A percentile compares a stretch with the other conserved stretches of the same genome.
phyloP scores from a whole-genome alignment of 1,140 invertebrate genomes.

The Notospermus geniculatus region DNA sequence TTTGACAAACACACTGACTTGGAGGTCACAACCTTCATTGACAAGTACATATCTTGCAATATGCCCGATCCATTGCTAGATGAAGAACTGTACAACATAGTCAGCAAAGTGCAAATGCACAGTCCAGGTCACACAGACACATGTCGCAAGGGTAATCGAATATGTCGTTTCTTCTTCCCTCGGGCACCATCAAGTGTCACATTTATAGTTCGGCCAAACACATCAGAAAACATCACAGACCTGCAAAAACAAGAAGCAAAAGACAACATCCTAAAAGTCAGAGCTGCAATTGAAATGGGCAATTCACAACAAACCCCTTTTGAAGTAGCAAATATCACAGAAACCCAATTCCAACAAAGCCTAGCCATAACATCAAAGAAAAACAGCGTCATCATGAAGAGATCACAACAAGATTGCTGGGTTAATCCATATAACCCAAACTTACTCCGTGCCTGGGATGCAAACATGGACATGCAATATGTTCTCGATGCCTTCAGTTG shows the following conservation, averaged over 20 bases:
- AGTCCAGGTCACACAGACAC: background rate
- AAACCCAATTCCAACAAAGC: slow-evolving; percentile 6
- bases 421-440: slow-evolving; percentile 21
- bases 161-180: slow-evolving; percentile 1
- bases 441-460: slow-evolving; percentile 17
- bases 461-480: slow-evolving; percentile 25
- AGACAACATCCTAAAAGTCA: too few relatives aligned
- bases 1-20: background rate
- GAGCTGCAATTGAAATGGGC: too few relatives aligned
- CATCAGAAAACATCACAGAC: background rate
- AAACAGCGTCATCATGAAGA: slow-evolving; percentile 9
- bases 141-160: background rate
- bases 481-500: slow-evolving; percentile 25
- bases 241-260: too few relatives aligned
- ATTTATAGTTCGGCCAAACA: background rate
- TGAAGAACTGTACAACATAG: background rate
- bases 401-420: slow-evolving; percentile 12
- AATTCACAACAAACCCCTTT: too few relatives aligned
- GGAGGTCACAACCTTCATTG: slow-evolving; percentile 4
- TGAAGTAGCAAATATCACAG: background rate
- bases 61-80: background rate
- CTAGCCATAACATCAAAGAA: slow-evolving; percentile 11
- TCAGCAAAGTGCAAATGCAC: background rate
- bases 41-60: slow-evolving; percentile 4
- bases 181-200: background rate